Evolutionary conservation across 92 coral and sea anemone species (phyloP).

Genomic region (Plumapathes pennacea): DNA sequence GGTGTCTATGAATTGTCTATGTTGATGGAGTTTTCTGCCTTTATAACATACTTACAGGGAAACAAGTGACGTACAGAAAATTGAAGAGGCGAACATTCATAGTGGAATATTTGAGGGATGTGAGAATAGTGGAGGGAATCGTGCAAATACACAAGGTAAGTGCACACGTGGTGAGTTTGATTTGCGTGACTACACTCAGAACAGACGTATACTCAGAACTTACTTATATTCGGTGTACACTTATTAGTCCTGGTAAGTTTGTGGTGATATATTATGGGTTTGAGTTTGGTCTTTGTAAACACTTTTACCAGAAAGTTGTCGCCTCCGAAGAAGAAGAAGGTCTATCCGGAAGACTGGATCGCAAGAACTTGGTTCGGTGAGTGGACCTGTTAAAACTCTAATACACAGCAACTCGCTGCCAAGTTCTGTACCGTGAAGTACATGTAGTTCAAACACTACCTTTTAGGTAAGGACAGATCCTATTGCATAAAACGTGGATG

Average conservation of each 20-base stretch:
- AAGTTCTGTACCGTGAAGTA: too few species aligned
- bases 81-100: conserved; percentile 63
- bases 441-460: too few species aligned
- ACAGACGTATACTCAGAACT: background rate
- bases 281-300: background rate
- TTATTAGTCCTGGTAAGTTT: too few species aligned
- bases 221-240: too few species aligned
- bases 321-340: conserved; percentile 63
- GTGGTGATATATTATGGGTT: background rate
- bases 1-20: too few species aligned
- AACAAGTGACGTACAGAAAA: conserved; percentile 58
- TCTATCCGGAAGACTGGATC: conserved; percentile 48
- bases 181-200: background rate
- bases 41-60: too few species aligned
- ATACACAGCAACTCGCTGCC: background rate
- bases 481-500: too few species aligned
- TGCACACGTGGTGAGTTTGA: background rate
- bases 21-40: too few species aligned
- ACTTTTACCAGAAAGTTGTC: conserved; percentile 24
- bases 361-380: conserved; percentile 44
- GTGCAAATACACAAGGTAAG: conserved; percentile 42
- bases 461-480: too few species aligned
- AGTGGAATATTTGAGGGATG: conserved; percentile 41
- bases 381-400: too few species aligned
- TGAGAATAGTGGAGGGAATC: conserved; percentile 60